These are phyloP conservation scores for Pithys albifrons DNA, from an alignment of 2,113 vertebrate species.

Conservation along the genomic window DNA sequence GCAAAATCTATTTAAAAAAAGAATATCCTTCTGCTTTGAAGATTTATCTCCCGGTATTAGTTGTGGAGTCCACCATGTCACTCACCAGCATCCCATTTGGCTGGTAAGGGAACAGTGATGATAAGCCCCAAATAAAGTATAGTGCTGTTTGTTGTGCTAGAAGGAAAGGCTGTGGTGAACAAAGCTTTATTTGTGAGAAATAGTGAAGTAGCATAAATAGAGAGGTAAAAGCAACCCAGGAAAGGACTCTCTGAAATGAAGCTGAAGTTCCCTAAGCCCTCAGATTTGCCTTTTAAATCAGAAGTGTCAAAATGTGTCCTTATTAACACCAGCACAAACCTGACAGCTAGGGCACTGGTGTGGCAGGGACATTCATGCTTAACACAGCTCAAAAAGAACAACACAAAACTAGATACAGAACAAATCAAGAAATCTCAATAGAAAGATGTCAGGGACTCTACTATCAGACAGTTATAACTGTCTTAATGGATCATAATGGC, in stretches of 20 bases:
- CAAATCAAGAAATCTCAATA: slow-evolving; percentile 7
- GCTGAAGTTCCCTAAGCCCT: background rate
- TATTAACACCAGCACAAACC: background rate
- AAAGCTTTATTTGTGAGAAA: background rate
- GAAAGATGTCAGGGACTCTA: background rate
- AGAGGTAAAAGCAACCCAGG: background rate
- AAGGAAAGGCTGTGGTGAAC: background rate
- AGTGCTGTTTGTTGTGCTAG: background rate
- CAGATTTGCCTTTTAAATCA: background rate
- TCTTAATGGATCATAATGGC: background rate
- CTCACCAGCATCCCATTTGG: slow-evolving; percentile 6
- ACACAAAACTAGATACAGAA: background rate
- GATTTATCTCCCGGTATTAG: background rate
- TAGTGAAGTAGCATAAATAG: background rate
- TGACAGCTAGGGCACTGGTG: background rate
- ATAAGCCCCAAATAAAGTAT: background rate
- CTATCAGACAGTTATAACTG: background rate
- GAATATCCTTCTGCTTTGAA: background rate
- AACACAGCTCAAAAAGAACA: background rate
- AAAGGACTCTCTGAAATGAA: background rate
- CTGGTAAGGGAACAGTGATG: background rate
- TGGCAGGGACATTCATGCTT: background rate
- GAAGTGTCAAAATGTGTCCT: background rate
- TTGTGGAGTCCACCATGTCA: background rate
- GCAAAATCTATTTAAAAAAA: background rate